phyloP scores from a whole-genome alignment of 2,888 invertebrate genomes.

The Leptothorax acervorum region DNA sequence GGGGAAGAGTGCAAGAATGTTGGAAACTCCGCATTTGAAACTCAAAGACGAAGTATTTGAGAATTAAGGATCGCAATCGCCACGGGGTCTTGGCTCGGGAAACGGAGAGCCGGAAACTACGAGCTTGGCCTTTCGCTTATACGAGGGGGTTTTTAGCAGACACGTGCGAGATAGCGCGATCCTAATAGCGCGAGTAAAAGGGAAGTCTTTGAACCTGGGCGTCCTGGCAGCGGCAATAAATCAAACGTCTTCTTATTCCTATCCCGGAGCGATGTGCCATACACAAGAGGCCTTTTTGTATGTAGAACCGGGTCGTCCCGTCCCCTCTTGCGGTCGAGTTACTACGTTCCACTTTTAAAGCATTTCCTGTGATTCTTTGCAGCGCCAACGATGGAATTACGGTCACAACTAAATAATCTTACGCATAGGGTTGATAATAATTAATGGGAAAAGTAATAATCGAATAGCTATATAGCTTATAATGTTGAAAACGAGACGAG shows the following conservation, averaged over 20 bases:
- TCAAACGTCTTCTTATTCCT: conserved; percentile 56
- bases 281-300: conserved; percentile 37
- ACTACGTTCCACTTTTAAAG: neutral
- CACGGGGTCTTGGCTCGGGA: neutral
- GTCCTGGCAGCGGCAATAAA: conserved; percentile 45
- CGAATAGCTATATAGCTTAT: neutral
- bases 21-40: conserved; percentile 3
- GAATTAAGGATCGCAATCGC: conserved; percentile 38
- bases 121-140: conserved; percentile 5
- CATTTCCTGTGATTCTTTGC: neutral
- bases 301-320: conserved; percentile 18
- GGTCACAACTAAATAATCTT: neutral
- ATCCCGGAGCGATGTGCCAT: conserved; percentile 48
- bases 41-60: conserved; percentile 26
- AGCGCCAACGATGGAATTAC: neutral
- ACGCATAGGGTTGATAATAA: neutral
- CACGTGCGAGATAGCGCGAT: conserved; percentile 29
- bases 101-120: conserved; percentile 8
- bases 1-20: neutral
- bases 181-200: conserved; percentile 22
- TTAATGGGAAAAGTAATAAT: neutral
- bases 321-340: conserved; percentile 8
- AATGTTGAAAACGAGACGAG: neutral
- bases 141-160: conserved; percentile 35
- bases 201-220: conserved; percentile 32